phyloP scores from a whole-genome alignment of 2,888 invertebrate genomes.

The Reticulitermes lucifugus region DNA sequence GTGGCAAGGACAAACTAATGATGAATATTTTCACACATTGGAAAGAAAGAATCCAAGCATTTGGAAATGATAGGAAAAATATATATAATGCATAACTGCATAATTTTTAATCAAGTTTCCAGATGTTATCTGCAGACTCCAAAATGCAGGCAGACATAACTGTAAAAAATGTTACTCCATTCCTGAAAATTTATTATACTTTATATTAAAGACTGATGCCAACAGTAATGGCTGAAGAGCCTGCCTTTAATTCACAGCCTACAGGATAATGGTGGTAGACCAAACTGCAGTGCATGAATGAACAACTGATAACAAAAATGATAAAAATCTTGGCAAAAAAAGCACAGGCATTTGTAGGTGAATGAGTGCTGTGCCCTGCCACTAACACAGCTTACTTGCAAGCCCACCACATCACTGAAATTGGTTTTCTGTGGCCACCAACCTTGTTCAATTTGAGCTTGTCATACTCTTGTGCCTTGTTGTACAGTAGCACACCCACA shows the following conservation, averaged over 20 bases:
- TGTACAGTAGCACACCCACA: slow-evolving; percentile 79
- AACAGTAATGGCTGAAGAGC: no score
- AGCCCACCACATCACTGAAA: slow-evolving; percentile 17
- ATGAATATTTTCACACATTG: no score
- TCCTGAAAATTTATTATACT: no score
- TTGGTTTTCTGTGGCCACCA: slow-evolving; percentile 32
- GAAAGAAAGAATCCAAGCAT: no score
- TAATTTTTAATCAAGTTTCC: no score
- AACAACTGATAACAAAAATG: neutral
- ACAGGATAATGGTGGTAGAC: neutral
- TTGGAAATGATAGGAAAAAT: no score
- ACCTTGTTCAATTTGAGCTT: slow-evolving; percentile 52
- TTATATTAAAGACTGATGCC: no score
- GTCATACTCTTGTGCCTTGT: slow-evolving; percentile 76
- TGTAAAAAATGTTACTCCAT: no score
- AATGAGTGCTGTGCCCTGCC: neutral
- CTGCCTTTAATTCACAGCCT: neutral
- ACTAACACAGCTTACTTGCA: neutral
- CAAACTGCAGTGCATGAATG: neutral
- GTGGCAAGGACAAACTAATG: no score
- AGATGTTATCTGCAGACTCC: no score
- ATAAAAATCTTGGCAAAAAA: neutral
- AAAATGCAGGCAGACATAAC: no score
- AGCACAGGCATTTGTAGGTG: neutral
- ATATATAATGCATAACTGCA: no score